phyloP scores from a whole-genome alignment of 23 tunicate genomes.

The Halocynthia roretzi region DNA sequence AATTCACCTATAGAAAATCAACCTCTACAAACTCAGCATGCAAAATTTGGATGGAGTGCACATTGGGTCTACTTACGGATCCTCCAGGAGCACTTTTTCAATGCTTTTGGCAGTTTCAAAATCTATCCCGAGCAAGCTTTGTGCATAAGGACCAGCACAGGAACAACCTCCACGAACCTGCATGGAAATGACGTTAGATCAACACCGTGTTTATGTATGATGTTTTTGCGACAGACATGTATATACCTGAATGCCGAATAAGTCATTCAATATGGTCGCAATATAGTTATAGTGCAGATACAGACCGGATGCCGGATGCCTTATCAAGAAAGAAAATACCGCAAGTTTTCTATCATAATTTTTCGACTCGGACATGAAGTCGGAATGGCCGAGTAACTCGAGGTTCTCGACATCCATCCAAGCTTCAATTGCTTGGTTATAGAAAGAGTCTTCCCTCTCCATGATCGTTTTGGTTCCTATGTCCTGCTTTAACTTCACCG shows the following conservation, averaged over 20 bases:
- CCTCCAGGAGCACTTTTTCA: slow-evolving; percentile 17
- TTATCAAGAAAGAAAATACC: slow-evolving; percentile 40
- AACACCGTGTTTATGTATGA: too few relatives aligned
- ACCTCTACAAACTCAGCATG: too few relatives aligned
- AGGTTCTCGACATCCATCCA: slow-evolving; percentile 7
- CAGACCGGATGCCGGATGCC: slow-evolving; percentile 11
- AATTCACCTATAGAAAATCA: too few relatives aligned
- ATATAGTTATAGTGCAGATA: slow-evolving; percentile 39
- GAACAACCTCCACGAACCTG: slow-evolving; percentile 44
- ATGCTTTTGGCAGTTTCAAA: background rate
- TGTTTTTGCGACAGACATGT: too few relatives aligned
- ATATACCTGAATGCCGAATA: slow-evolving; percentile 34
- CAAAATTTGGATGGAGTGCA: too few relatives aligned
- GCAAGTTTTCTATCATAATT: slow-evolving; percentile 15
- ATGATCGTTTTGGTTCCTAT: slow-evolving; percentile 25
- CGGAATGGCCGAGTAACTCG: slow-evolving; percentile 11
- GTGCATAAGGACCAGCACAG: slow-evolving; percentile 58
- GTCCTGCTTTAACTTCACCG: slow-evolving; percentile 15
- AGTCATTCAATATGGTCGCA: slow-evolving; percentile 33
- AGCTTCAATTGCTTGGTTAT: slow-evolving; percentile 9
- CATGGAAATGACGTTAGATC: too few relatives aligned
- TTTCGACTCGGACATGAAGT: background rate
- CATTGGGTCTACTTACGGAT: background rate
- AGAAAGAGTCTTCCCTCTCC: slow-evolving; percentile 12
- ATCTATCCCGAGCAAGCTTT: slow-evolving; percentile 33